A percentile compares a stretch with the other conserved stretches of the same genome.
Evolutionary conservation across 2,797 vertebrate species (phyloP).

Genomic region (Malurus leucopterus): DNA sequence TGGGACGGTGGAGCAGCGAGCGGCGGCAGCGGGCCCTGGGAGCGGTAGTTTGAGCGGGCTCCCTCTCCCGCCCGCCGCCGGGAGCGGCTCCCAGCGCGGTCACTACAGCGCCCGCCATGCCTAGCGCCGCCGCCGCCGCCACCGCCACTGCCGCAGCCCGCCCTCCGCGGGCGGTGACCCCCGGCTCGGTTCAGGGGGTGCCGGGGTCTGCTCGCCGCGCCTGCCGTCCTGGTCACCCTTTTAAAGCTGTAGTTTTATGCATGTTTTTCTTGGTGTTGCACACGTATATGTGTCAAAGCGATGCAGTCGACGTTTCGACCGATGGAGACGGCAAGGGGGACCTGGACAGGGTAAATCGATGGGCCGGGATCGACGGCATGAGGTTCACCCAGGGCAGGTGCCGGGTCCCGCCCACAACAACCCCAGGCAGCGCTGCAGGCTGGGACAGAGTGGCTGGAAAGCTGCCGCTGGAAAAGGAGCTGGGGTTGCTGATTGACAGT

Average conservation of each 20-base stretch:
- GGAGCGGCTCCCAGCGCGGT: neutral
- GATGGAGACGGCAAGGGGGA: neutral
- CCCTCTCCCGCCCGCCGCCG: neutral
- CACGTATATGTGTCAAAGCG: rapidly evolving
- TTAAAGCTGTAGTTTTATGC: too few species aligned
- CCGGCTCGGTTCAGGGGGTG: rapidly evolving
- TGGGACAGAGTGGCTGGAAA: neutral
- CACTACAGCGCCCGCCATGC: constrained; percentile 42
- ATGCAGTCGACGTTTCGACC: rapidly evolving
- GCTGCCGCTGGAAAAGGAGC: neutral
- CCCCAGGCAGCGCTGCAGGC: neutral
- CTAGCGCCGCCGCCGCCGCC: neutral
- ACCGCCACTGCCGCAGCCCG: rapidly evolving
- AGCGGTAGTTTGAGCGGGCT: constrained; percentile 5
- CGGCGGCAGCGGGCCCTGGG: neutral
- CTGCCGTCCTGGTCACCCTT: rapidly evolving
- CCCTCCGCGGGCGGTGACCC: neutral
- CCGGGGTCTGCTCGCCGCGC: rapidly evolving
- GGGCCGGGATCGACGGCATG: neutral
- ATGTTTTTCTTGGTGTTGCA: neutral
- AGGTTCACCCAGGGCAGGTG: neutral
- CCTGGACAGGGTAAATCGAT: neutral
- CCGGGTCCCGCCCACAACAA: rapidly evolving
- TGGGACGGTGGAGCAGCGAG: neutral
- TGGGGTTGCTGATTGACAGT: rapidly evolving